Conservation (phyloP, 2,797 vertebrate species). For the Adrianichthys oophorus region DNA sequence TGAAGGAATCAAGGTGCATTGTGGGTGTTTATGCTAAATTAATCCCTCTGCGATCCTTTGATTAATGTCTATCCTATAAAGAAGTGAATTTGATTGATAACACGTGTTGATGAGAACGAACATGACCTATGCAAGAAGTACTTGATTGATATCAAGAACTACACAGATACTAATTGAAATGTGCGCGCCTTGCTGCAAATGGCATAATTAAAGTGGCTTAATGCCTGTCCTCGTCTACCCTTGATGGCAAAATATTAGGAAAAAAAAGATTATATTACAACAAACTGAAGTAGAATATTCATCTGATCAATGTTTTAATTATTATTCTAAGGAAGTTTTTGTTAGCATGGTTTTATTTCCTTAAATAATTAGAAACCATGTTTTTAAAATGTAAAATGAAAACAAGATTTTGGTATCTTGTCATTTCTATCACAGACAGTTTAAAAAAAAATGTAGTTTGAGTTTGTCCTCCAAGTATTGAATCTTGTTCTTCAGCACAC, state of each 20-base stretch:
- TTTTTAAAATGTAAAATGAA: too few species aligned
- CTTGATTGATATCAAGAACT: conserved; percentile 48
- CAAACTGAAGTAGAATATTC: too few species aligned
- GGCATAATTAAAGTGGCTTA: conserved; percentile 42
- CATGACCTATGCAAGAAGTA: conserved; percentile 17
- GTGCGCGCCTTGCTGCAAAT: conserved; percentile 31
- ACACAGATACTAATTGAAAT: conserved; percentile 47
- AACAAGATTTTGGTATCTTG: too few species aligned
- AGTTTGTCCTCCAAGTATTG: neutral
- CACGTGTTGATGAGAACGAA: conserved; percentile 29
- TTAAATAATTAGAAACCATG: too few species aligned
- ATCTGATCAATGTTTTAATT: too few species aligned
- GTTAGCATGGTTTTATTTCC: too few species aligned
- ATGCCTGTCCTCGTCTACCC: conserved; percentile 2
- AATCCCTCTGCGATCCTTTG: conserved; percentile 19
- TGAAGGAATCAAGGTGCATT: neutral
- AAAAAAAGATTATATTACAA: too few species aligned
- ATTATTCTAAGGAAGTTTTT: too few species aligned
- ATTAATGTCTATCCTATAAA: conserved; percentile 42
- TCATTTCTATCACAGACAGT: neutral
- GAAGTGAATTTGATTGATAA: conserved; percentile 49
- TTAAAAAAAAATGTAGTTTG: conserved; percentile 1
- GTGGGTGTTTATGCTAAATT: conserved; percentile 10
- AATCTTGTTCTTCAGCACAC: conserved; percentile 9
- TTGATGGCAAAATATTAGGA: conserved; percentile 3